Evolutionary conservation across 2,113 vertebrate species (phyloP).

Genomic region (Otus sunia): DNA sequence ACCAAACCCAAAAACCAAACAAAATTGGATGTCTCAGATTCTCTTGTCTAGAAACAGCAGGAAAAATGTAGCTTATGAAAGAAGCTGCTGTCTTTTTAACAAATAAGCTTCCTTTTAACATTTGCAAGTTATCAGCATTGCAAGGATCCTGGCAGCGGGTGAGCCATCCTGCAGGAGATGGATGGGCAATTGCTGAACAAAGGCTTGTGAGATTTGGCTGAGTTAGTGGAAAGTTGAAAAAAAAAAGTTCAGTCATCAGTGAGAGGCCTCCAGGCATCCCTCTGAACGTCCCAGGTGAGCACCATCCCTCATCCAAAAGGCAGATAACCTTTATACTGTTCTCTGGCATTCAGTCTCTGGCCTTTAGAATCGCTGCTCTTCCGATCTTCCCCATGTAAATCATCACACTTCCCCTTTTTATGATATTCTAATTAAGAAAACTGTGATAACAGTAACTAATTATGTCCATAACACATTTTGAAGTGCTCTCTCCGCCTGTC

Average conservation of each 20-base stretch:
- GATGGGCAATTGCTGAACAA: conserved; percentile 17
- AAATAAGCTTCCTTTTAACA: neutral
- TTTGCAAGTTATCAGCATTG: conserved; percentile 4
- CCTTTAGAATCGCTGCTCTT: conserved; percentile 63
- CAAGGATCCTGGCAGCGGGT: neutral
- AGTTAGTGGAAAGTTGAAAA: neutral
- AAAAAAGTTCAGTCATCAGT: neutral
- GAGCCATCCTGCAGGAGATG: neutral
- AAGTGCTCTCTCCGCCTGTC: conserved; percentile 46
- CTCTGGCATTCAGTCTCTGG: conserved; percentile 42
- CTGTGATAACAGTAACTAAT: conserved; percentile 59
- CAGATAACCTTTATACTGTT: conserved; percentile 55
- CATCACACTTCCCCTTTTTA: conserved; percentile 48
- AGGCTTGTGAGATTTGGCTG: neutral
- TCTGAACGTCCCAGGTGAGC: conserved; percentile 17
- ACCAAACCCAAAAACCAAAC: neutral
- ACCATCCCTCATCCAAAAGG: conserved; percentile 36
- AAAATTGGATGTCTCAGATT: neutral
- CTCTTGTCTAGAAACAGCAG: neutral
- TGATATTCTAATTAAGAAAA: conserved; percentile 72
- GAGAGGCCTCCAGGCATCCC: neutral
- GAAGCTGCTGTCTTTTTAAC: neutral
- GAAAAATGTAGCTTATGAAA: neutral
- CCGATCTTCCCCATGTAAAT: conserved; percentile 60
- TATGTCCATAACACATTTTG: conserved; percentile 57